phyloP scores from a whole-genome alignment of 2,113 vertebrate species.

The Phyllostomus hastatus region DNA sequence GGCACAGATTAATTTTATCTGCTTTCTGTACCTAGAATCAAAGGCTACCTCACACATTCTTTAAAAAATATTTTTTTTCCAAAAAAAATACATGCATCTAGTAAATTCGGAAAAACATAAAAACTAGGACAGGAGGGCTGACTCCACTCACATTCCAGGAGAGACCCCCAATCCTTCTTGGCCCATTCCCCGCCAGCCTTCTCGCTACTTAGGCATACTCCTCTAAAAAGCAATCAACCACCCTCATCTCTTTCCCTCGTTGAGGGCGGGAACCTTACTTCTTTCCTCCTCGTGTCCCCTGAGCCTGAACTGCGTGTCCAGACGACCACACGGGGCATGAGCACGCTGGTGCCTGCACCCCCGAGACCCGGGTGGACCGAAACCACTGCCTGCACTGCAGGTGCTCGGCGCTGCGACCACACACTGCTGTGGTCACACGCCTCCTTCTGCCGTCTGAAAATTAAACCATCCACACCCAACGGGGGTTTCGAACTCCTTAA shows the following conservation, averaged over 20 bases:
- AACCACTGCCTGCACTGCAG: not conserved
- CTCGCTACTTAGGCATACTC: not conserved
- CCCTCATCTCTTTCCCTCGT: not conserved
- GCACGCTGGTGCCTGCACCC: not conserved
- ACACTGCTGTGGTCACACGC: not conserved
- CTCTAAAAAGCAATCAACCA: not conserved
- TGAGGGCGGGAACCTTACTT: not conserved
- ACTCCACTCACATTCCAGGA: not conserved
- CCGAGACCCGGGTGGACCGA: not conserved
- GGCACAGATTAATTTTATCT: not conserved
- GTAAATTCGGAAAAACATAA: not conserved
- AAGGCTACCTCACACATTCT: not conserved
- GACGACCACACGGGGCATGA: not conserved
- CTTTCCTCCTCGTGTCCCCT: not conserved
- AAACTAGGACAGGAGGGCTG: not conserved
- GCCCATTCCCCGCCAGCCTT: not conserved
- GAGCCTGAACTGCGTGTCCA: not conserved
- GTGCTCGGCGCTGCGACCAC: not conserved
- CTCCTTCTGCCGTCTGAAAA: not conserved
- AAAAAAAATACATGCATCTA: not conserved
- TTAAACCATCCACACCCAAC: not conserved
- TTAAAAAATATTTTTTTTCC: not conserved
- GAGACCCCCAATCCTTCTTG: not conserved
- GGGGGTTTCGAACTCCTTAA: not conserved
- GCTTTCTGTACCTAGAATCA: not conserved